phyloP scores from a whole-genome alignment of 2,113 vertebrate species.

The Syrmaticus mikado region DNA sequence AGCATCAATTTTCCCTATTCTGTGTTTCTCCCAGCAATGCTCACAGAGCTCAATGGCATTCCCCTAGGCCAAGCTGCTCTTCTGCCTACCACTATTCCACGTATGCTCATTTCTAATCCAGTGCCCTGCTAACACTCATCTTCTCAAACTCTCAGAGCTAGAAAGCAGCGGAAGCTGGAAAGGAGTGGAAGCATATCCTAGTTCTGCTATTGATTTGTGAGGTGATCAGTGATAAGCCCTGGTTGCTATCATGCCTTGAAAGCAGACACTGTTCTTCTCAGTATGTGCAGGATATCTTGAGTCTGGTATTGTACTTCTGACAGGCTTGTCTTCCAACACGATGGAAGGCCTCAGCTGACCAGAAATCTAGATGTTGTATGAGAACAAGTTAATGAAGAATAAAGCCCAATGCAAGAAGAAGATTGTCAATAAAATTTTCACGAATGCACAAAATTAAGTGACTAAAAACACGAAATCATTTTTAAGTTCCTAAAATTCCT shows the following conservation, averaged over 20 bases:
- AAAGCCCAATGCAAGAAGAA: background rate
- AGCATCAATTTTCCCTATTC: background rate
- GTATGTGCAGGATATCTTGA: background rate
- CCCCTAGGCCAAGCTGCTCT: accelerated
- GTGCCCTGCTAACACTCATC: background rate
- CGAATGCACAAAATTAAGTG: background rate
- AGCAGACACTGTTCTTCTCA: background rate
- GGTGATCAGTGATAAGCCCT: background rate
- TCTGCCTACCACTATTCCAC: background rate
- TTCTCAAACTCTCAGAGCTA: background rate
- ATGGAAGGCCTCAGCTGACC: background rate
- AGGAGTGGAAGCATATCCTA: background rate
- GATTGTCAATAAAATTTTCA: background rate
- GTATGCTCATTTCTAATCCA: background rate
- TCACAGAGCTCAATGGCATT: background rate
- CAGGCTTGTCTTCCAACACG: background rate
- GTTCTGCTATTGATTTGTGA: accelerated
- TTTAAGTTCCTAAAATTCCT: background rate
- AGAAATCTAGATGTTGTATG: background rate
- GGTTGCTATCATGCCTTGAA: background rate
- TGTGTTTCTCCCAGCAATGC: background rate
- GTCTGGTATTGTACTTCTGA: background rate
- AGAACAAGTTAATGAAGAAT: background rate
- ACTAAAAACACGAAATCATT: background rate
- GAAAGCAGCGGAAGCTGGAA: background rate